Base-by-base conservation (phyloP, 1,140 invertebrate species). In the Trissolcus basalis region DNA sequence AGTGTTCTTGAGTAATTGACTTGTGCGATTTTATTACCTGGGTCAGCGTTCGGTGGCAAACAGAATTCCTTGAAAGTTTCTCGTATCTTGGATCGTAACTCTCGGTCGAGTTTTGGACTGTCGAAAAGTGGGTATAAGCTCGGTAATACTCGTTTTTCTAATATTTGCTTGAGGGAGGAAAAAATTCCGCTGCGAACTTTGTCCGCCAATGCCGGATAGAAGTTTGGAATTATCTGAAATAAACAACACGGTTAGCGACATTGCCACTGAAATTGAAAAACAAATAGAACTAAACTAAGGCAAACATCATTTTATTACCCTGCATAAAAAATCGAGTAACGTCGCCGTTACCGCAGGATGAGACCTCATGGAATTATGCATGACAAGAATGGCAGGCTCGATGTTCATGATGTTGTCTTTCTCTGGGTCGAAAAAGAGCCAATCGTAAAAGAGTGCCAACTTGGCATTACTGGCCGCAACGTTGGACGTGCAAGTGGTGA, bases 371-470 rank as follows among this genome's bases (percentile, higher is more conserved):
- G 96, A 98, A 90, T 98, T 95, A 86, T 97, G 96, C 97, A 99
- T 99, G 0, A 99, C 96, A 61, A 99, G 90, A 84, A 99, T 98
- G 8, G 96, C 97, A n/a, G 97, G 97, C 88, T 99, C 97, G 81
- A 99, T 98, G 86, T 98, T 98, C 97, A 99, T 99, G 70, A 99
- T 99, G 84, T 97, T 99, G 87, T 99, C 97, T 87, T 96, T 96
- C 55, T 96, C 94, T 27, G 95, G 92, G 83, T 99, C 97, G 88
- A 96, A 99, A 85, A 98, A 96, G 4, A 98, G 89, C 97, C 97
- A 99, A 89, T 99, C 97, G 87, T 98, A 99, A 87, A 99, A 99
- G 9, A 99, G 88, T 7, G 97, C 96, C 41, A 99, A 87, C 89
- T 99, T 99, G 13, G 96, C 96, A 91, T 98, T 98, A 45, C 97